phyloP scores from a whole-genome alignment of 1,140 invertebrate species.

The Zaprionus camerounensis region DNA sequence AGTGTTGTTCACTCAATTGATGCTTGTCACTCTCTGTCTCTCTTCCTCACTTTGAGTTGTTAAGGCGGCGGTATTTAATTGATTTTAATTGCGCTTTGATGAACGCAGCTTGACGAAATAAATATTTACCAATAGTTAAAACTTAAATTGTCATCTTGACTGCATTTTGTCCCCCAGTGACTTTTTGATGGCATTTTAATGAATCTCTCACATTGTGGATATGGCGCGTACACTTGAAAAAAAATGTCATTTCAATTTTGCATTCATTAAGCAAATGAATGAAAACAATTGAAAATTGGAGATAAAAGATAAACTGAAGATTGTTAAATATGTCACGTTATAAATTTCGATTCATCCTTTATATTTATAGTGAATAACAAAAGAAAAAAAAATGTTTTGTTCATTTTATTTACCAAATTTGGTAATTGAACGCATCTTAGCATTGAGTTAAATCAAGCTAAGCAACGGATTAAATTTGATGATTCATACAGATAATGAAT shows the following conservation, averaged over 20 bases:
- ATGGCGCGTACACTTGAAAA: not conserved
- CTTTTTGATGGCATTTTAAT: constrained; percentile 62
- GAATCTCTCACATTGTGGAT: constrained; percentile 14
- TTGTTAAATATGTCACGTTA: not conserved
- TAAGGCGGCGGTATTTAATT: constrained; percentile 62
- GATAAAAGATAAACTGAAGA: not conserved
- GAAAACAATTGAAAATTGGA: not conserved
- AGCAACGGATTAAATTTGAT: not conserved
- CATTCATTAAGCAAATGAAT: not conserved
- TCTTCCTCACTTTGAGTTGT: not conserved
- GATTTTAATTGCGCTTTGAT: constrained; percentile 77
- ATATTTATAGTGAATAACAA: not conserved
- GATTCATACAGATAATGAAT: not conserved
- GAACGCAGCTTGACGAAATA: constrained; percentile 44
- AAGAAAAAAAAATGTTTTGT: not conserved
- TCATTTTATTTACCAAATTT: constrained; percentile 1
- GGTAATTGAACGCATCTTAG: constrained; percentile 2
- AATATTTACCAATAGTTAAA: constrained; percentile 36
- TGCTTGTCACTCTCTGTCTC: constrained; percentile 10
- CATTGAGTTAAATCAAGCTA: not conserved
- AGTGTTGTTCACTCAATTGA: constrained; percentile 39
- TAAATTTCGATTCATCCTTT: not conserved
- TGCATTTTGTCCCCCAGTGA: constrained; percentile 47
- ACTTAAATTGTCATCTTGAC: constrained; percentile 39
- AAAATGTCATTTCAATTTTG: constrained; percentile 6